phyloP scores from a whole-genome alignment of 1,140 invertebrate genomes.

The Oryzaephilus surinamensis region DNA sequence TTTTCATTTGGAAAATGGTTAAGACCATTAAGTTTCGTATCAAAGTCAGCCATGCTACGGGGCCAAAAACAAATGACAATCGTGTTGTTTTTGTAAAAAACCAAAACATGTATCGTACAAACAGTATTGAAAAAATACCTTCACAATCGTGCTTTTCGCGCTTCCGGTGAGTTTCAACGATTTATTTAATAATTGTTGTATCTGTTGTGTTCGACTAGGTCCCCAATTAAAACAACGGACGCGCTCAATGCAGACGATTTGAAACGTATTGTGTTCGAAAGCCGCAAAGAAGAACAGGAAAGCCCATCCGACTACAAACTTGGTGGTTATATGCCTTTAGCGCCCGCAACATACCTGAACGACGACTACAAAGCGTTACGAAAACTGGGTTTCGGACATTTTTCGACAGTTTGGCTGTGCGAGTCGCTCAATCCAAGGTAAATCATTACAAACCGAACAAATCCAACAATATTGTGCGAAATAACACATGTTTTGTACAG shows the following conservation, averaged over 20 bases:
- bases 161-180: background rate
- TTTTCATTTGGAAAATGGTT: too few species aligned
- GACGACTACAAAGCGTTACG: slow-evolving; percentile 87
- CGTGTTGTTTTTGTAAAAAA: background rate
- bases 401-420: slow-evolving; percentile 96
- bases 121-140: background rate
- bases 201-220: slow-evolving; percentile 21
- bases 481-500: slow-evolving; percentile 15
- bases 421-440: slow-evolving; percentile 83
- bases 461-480: slow-evolving; percentile 3
- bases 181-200: background rate
- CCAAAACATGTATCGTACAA: background rate
- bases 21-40: too few species aligned
- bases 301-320: slow-evolving; percentile 85
- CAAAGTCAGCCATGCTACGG: too few species aligned
- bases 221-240: slow-evolving; percentile 22
- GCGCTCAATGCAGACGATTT: slow-evolving; percentile 23
- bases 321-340: slow-evolving; percentile 94
- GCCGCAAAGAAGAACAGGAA: slow-evolving; percentile 52
- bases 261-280: slow-evolving; percentile 23
- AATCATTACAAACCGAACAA: slow-evolving; percentile 26
- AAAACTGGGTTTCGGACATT: slow-evolving; percentile 96
- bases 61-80: background rate
- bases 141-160: background rate
- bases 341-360: slow-evolving; percentile 86